Base-by-base conservation (phyloP, 1,140 invertebrate genomes). In the Meloidogyne exigua region DNA sequence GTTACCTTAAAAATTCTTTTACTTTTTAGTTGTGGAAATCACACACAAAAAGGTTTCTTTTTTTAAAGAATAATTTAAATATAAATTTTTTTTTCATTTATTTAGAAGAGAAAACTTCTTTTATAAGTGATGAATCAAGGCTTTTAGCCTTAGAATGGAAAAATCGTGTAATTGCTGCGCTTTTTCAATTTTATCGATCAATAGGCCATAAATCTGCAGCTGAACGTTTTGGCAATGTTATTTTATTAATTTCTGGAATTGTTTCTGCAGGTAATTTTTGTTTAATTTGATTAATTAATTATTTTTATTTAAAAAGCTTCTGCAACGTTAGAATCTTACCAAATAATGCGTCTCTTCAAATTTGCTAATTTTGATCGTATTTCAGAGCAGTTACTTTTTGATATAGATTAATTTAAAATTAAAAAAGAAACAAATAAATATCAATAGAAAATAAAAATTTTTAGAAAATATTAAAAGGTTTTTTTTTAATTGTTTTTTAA, bases 301-400 rank as follows among this genome's bases (percentile, higher is more conserved):
- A 25, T 32, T n/a, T 21, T 32, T 1, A 25, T 49, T 63, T 72
- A 39, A 21, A 36, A 79, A 26, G 84, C 84, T 1, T 79, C 83
- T 10, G 80, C 86, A 3, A 86, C 85, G 76, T 72, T 87, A 3
- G 84, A 86, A 69, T 81, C 79, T 63, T 85, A 85, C 69, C 84
- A 86, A 77, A 85, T 87, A 49, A 85, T 86, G 86, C 75, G 86
- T n/a, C 70, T 86, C 7, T 86, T 86, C 78, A 84, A 84, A 70
- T 87, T 86, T 49, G 85, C 85, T 18, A 79, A 78, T 13, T 86
- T 86, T 72, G 86, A 88, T 68, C 75, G 69, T 5, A 78, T 86
- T 28, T 82, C 84, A 12, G 84, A 86, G 68, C 84, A 86, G 68
- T 73, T 86, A 11, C 78, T 86, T 36, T 86, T 86, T 44, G 66